phyloP scores from a whole-genome alignment of 2,797 vertebrate species.

The Pangasius djambal region DNA sequence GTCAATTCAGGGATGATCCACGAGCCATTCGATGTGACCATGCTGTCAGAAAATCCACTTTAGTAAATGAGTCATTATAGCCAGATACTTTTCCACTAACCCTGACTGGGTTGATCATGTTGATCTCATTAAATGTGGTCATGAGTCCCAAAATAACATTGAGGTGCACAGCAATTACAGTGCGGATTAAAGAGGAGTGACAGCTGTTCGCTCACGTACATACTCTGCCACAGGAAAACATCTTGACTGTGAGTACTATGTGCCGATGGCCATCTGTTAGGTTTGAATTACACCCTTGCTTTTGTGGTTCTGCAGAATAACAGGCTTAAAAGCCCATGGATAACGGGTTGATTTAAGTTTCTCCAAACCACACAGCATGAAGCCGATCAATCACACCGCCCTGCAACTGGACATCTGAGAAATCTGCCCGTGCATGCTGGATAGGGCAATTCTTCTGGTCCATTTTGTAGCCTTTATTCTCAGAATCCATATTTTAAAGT shows the following conservation, averaged over 20 bases:
- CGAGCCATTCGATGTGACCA: not conserved
- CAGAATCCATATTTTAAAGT: not conserved
- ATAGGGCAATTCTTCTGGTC: not conserved
- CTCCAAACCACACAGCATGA: slow-evolving; percentile 2
- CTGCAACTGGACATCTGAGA: not conserved
- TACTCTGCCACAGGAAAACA: slow-evolving; percentile 14
- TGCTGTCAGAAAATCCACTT: not conserved
- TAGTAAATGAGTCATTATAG: slow-evolving; percentile 9
- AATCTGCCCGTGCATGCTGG: not conserved
- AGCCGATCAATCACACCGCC: not conserved
- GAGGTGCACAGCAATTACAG: slow-evolving; percentile 27
- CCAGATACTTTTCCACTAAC: not conserved
- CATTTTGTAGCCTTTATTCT: not conserved
- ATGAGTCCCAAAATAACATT: slow-evolving; percentile 13
- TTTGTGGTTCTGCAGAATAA: slow-evolving; percentile 24
- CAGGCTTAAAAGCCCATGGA: not conserved
- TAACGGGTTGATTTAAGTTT: not conserved
- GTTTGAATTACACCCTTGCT: slow-evolving; percentile 17
- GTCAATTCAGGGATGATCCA: not conserved
- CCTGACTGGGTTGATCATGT: not conserved
- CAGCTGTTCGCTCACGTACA: not conserved
- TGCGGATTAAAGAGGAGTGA: slow-evolving; percentile 11
- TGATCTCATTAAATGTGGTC: slow-evolving; percentile 4
- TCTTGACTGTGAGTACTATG: slow-evolving; percentile 11
- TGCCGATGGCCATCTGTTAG: slow-evolving; percentile 22